Base-by-base conservation (phyloP, 2,797 vertebrate genomes). In the Thaleichthys pacificus region DNA sequence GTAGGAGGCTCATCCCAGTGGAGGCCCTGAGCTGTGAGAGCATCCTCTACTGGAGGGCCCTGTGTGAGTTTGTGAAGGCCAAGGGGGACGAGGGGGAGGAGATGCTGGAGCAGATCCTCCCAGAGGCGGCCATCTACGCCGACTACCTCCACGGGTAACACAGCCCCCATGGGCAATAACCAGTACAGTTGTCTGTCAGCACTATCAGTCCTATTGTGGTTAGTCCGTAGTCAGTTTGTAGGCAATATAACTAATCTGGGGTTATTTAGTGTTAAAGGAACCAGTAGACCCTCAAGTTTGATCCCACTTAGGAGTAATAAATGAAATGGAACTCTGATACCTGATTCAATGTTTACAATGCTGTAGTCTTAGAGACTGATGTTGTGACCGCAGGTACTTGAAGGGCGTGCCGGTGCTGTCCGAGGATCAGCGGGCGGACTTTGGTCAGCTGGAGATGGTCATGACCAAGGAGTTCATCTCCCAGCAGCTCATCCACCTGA, bases 401-500 rank as follows among this genome's bases (percentile, higher is more conserved):
- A 94, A 93, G 84, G 91, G 79, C 0, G 89, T 98, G 78, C 95
- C 96, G 42, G 73, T 92, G 77, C 87, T 98, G 77, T 91, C 75
- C 14, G 94, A 97, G 77, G 95, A 97, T 75, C 89, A 95, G 87
- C 95, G 84, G 86, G 91, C 93, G 42, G 93, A 99, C 84, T 94
- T 98, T 69, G 82, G 84, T 73, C 94, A 93, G 85, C 89, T 98
- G 89, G 97, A 94, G 89, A 90, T 94, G 49, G 91, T 96, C 87
- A 97, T 99, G 96, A 97, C 95, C 69, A 97, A 95, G 83, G 96
- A 98, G 87, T 99, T 98, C 80, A 94, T 98, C 90, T 94, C 95
- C 32, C 96, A 97, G 64, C 97, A 99, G 83, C 89, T 99, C 85
- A 95, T 97, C 88, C 87, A 93, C 78, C 92, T 96, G 66, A 93